Conservation (phyloP, 2,113 vertebrate genomes). For the Neogobius melanostomus region DNA sequence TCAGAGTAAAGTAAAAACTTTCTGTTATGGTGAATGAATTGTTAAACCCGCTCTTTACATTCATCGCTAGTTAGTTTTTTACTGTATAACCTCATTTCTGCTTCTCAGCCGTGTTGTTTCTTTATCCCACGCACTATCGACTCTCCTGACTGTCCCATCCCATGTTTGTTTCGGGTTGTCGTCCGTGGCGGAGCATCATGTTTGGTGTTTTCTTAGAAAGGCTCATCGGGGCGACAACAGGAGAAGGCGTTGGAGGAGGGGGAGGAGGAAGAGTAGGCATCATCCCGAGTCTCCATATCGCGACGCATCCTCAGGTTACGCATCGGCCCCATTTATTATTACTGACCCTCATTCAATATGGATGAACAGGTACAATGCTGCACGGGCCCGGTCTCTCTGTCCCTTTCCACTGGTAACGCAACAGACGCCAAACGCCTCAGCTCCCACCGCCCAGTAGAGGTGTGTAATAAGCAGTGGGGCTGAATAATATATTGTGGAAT, state of each 20-base stretch:
- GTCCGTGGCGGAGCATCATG: slow-evolving; percentile 47
- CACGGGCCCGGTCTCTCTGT: slow-evolving; percentile 50
- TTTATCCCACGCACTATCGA: not conserved
- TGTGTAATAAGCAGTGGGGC: no score
- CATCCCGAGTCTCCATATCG: slow-evolving; percentile 65
- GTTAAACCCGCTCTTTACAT: no score
- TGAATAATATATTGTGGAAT: no score
- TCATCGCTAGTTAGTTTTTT: no score
- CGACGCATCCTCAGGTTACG: slow-evolving; percentile 77
- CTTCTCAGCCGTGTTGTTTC: slow-evolving; percentile 9
- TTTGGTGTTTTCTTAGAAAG: slow-evolving; percentile 56
- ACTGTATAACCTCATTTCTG: no score
- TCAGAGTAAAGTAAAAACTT: no score
- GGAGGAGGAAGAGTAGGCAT: slow-evolving; percentile 22
- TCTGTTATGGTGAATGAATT: no score
- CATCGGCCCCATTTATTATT: slow-evolving; percentile 79
- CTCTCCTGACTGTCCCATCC: slow-evolving; percentile 39
- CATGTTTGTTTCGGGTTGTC: slow-evolving; percentile 51
- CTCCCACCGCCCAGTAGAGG: slow-evolving; percentile 8
- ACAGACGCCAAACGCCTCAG: not conserved
- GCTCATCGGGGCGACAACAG: slow-evolving; percentile 38
- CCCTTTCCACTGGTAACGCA: slow-evolving; percentile 41
- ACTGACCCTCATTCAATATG: slow-evolving; percentile 72
- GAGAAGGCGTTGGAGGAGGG: slow-evolving; percentile 31
- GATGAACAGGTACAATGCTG: slow-evolving; percentile 75